These are phyloP conservation scores for Hyphantria cunea DNA, from an alignment of 1,140 invertebrate genomes.

Conservation along the genomic window DNA sequence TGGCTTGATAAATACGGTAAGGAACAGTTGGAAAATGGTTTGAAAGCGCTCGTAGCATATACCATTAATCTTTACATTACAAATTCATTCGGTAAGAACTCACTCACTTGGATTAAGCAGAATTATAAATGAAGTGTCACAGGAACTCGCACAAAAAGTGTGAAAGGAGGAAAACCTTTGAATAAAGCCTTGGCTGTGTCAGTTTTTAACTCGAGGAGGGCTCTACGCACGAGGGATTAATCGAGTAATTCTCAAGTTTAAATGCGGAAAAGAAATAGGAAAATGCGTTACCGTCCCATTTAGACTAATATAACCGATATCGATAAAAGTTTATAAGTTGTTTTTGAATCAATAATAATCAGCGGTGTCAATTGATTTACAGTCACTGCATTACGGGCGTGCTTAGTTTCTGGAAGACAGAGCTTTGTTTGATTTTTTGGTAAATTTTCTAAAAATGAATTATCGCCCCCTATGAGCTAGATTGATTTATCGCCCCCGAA, in stretches of 20 bases:
- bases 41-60: conserved; percentile 52
- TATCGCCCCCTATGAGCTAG: no score
- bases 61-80: conserved; percentile 78
- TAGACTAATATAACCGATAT: conserved; percentile 31
- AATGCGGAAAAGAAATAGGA: conserved; percentile 24
- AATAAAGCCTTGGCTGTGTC: conserved; percentile 57
- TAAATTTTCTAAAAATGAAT: no score
- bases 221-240: conserved; percentile 31
- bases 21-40: conserved; percentile 42
- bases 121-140: conserved; percentile 80
- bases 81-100: conserved; percentile 78
- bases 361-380: conserved; percentile 2
- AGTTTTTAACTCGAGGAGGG: conserved; percentile 53
- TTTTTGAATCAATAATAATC: conserved; percentile 10
- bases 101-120: conserved; percentile 76
- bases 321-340: conserved; percentile 16
- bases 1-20: conserved; percentile 54
- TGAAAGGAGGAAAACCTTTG: conserved; percentile 60
- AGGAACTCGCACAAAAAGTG: conserved; percentile 67
- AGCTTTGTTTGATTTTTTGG: no score
- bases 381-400: conserved; percentile 1
- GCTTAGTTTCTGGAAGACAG: no score
- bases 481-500: no score
- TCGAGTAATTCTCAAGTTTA: conserved; percentile 31
- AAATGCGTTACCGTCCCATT: conserved; percentile 9